Evolutionary conservation across 1,140 invertebrate species (phyloP), one percentile per base, ranked within the genome.

Genomic region (Drosophila parabipectinata): DNA sequence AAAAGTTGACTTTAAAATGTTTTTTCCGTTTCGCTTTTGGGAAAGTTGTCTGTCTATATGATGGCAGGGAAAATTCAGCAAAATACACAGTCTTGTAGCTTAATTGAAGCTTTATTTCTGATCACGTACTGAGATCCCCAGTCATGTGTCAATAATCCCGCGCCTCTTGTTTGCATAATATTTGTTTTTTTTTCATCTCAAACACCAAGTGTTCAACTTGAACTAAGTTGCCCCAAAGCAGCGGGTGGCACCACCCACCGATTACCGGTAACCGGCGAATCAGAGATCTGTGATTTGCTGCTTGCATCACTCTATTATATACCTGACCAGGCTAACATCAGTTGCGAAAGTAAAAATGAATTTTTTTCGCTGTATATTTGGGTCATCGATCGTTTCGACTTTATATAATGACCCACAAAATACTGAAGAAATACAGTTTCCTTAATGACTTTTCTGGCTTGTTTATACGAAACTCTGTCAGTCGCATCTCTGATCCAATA

Each of bases 371-470:
- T 1, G 18, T 12, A 5, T 60, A 24, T n/a, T 14, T 4, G 9
- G 37, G 59, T 30, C 18, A 56, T 8, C 47, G 59, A 69, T 28
- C 54, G 44, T 21, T 47, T 10, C 24, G 26, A 39, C 8, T 47
- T 72, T 63, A 79, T 84, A 79, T 79, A 84, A 85, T 85, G 80
- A 85, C 77, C 81, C 67, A 81, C 55, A 80, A 66, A 83, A 44
- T 18, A 26, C 26, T 9, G 37, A 14, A 18, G 26, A 73, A 74
- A 77, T 69, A 72, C 62, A 64, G 81, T 77, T 81, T 76, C 56
- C 59, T 74, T 85, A 87, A 81, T 85, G 81, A 73, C 73, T 85
- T 85, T 69, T 64, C 44, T 50, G 12, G 52, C 5, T 24, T 67
- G 32, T 48, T 56, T 41, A 39, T 67, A 66, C 32, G 59, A 57